phyloP scores from a whole-genome alignment of 2,797 vertebrate genomes.

The Manis javanica region DNA sequence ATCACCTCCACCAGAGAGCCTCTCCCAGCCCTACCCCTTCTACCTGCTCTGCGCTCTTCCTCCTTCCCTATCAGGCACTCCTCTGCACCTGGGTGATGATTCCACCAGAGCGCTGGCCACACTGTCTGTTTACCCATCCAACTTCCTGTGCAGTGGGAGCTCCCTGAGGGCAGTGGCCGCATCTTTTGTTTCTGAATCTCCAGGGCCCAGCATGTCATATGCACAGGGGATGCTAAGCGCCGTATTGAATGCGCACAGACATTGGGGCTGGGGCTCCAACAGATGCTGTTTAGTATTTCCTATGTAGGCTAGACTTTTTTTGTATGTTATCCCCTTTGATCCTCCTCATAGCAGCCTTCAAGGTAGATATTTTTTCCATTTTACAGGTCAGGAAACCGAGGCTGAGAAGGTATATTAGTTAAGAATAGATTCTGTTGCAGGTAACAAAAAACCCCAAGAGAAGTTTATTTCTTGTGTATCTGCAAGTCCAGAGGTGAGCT shows the following conservation, averaged over 20 bases:
- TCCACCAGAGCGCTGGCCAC: neutral
- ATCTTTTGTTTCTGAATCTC: neutral
- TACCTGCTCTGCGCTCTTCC: neutral
- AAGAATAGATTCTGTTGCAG: neutral
- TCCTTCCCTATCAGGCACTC: too few species aligned
- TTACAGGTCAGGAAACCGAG: neutral
- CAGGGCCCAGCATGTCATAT: neutral
- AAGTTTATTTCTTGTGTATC: neutral
- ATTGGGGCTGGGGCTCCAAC: fast-evolving
- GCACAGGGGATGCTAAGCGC: neutral
- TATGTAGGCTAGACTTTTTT: neutral
- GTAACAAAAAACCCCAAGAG: neutral
- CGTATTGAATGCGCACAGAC: neutral
- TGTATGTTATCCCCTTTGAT: neutral
- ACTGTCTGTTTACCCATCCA: neutral
- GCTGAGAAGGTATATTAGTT: neutral
- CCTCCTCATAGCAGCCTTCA: neutral
- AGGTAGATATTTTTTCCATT: neutral
- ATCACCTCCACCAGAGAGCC: neutral
- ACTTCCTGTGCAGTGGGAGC: neutral
- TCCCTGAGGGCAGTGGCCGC: neutral
- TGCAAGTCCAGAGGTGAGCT: neutral
- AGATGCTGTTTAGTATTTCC: too few species aligned
- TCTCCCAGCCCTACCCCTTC: neutral
- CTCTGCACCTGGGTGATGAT: neutral